Evolutionary conservation across 2,888 invertebrate species (phyloP), one percentile per base, ranked within the genome.

Genomic region (Octonoba sinensis): DNA sequence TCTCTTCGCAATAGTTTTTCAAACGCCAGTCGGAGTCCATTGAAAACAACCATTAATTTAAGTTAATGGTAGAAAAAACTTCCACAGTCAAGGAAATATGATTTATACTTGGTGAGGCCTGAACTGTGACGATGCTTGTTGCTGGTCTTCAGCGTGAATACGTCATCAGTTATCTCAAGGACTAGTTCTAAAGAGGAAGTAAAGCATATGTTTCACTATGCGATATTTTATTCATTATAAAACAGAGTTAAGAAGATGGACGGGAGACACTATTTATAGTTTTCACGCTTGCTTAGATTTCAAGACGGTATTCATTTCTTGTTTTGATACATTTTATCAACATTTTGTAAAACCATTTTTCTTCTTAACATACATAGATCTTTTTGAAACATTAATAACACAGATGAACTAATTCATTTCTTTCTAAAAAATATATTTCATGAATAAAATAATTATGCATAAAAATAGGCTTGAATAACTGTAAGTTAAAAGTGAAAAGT

Each of bases 171-270:
- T 62, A 36, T 36, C 62, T 62, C 62, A 62, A 62, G 62, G 62
- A 62, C 62, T 20, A 62, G n/a, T 62, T 24, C 44, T 62, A 62
- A 62, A 12, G 62, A 62, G 62, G 62, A 62, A 62, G 62, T 62
- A 46, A 13, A 60, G 60, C 60, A 27, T 20, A 36, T 24, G 22
- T 62, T 62, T 44, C 11, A 46, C 18, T 44, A 62, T 62, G 62
- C 13, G 62, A 62, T 46, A 36, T 44, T 24, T 62, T 20, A 36
- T 18, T 46, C 62, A 36, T 36, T 36, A 2, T 11, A 36, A 36
- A 6, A 36, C 36, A 4, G 36, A 36, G 8, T 8, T 36, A 8
- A 11, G 36, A 8, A 2, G 36, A 36, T 36, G 36, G 36, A 36
- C 8, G 6, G 8, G 36, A 36, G 36, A 36, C 36, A 36, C 36